These are phyloP conservation scores for Tuta absoluta DNA, from an alignment of 2,888 invertebrate genomes.

Conservation along the genomic window DNA sequence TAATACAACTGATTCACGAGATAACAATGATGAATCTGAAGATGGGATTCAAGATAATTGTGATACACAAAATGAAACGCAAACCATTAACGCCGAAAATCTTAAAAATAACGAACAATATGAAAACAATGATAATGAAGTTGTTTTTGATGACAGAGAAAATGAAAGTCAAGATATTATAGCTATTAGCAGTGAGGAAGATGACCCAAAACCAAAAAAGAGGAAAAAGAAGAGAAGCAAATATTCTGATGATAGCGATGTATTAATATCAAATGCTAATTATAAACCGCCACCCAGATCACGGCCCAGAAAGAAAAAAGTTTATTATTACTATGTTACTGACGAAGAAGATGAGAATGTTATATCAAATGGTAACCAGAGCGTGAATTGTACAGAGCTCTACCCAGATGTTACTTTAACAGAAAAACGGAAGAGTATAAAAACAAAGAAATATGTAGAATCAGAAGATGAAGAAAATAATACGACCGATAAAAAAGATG, in stretches of 20 bases:
- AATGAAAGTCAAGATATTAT: too few species aligned
- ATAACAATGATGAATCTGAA: neutral
- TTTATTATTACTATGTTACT: neutral
- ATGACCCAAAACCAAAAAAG: too few species aligned
- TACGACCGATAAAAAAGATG: neutral
- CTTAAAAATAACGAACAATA: neutral
- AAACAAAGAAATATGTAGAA: neutral
- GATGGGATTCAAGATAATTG: neutral
- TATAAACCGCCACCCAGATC: too few species aligned
- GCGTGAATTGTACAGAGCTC: neutral
- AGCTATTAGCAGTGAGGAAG: too few species aligned
- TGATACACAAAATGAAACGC: neutral
- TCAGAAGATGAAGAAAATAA: neutral
- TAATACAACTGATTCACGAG: neutral
- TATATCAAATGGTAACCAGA: neutral
- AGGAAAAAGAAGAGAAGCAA: too few species aligned
- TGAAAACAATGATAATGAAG: neutral
- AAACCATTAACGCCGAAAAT: neutral
- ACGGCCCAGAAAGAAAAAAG: neutral
- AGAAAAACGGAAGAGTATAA: neutral
- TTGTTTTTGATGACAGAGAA: too few species aligned
- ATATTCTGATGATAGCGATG: too few species aligned
- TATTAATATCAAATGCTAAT: too few species aligned
- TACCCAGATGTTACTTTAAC: neutral
- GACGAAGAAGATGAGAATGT: neutral